Percentiles rank a stretch among this genome's conserved stretches.
Conservation (phyloP, 2,113 vertebrate genomes). For the Monopterus albus region DNA sequence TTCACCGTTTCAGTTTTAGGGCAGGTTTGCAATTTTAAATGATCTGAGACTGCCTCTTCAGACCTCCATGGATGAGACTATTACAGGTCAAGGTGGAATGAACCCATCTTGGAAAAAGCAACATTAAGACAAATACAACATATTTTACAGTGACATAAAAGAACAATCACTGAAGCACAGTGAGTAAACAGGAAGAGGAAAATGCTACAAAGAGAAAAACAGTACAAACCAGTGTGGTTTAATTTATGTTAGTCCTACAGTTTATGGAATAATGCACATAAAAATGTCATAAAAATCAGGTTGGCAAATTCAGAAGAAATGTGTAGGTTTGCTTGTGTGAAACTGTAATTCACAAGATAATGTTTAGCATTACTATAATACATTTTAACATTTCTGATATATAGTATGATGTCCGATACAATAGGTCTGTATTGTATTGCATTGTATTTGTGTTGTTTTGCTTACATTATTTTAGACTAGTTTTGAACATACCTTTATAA, state of each 20-base stretch:
- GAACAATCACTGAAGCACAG: constrained; percentile 11
- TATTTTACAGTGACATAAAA: constrained; percentile 9
- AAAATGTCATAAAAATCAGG: no score
- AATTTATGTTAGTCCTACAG: background rate
- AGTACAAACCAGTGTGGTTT: background rate
- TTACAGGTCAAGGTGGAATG: background rate
- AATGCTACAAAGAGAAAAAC: constrained; percentile 7
- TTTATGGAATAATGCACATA: constrained; percentile 48
- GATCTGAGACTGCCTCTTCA: background rate
- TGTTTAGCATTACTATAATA: no score
- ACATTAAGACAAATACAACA: constrained; percentile 21
- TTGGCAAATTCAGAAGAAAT: no score
- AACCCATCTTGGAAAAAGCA: constrained; percentile 15
- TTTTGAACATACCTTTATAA: background rate
- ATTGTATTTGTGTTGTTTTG: no score
- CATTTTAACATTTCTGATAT: no score
- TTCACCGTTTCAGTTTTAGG: no score
- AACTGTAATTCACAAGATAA: no score
- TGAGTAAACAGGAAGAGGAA: background rate
- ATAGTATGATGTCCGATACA: background rate
- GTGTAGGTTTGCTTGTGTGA: no score
- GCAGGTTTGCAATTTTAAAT: no score
- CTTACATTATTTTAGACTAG: background rate
- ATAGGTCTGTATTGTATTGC: no score
- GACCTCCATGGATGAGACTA: constrained; percentile 30